Conservation (phyloP, 92 coral and sea anemone genomes). For the Zoanthus sociatus region DNA sequence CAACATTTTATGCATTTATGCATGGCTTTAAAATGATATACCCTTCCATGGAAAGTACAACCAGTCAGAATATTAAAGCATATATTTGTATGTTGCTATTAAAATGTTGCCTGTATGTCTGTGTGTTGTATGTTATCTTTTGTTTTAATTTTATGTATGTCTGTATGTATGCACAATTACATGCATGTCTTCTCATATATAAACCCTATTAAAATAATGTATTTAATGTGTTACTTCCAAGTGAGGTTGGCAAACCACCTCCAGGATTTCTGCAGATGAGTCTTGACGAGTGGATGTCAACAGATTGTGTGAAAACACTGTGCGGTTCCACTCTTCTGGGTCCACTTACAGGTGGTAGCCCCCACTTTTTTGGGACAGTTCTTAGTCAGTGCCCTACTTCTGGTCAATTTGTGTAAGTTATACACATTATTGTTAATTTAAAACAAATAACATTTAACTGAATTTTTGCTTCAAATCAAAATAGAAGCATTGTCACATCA, state of each 20-base stretch:
- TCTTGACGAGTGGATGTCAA: conserved; percentile 50
- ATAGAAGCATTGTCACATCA: conserved; percentile 18
- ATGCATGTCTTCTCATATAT: conserved; percentile 33
- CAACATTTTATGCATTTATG: conserved; percentile 30
- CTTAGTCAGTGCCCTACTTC: conserved; percentile 42
- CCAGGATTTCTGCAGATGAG: conserved; percentile 45
- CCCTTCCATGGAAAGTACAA: conserved; percentile 44
- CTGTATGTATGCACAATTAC: conserved; percentile 15
- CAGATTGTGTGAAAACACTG: conserved; percentile 43
- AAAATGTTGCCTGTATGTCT: conserved; percentile 40
- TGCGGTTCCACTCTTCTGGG: conserved; percentile 37
- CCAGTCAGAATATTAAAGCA: conserved; percentile 43
- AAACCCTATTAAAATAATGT: conserved; percentile 44
- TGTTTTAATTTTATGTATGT: conserved; percentile 44
- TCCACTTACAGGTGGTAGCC: conserved; percentile 43
- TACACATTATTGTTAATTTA: conserved; percentile 27
- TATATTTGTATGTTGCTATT: conserved; percentile 41
- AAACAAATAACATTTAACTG: conserved; percentile 31
- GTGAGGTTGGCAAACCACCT: conserved; percentile 48
- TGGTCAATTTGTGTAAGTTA: conserved; percentile 45
- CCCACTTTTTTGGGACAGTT: conserved; percentile 48
- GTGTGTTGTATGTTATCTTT: conserved; percentile 22
- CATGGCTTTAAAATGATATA: conserved; percentile 31
- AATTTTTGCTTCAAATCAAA: conserved; percentile 8
- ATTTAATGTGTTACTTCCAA: conserved; percentile 35